These are phyloP conservation scores for Discoglossus pictus DNA, from an alignment of 2,797 vertebrate species.

Conservation along the genomic window DNA sequence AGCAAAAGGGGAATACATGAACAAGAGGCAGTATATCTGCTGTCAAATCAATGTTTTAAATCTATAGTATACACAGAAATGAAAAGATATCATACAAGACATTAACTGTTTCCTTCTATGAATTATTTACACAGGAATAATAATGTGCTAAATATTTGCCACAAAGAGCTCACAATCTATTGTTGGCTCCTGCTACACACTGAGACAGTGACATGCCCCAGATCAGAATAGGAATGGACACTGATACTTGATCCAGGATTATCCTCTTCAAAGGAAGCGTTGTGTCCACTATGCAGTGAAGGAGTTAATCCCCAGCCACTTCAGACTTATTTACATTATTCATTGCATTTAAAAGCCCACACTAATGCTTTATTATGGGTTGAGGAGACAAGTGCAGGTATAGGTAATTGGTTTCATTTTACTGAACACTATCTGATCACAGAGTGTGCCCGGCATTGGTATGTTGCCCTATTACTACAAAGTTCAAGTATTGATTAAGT, in stretches of 20 bases:
- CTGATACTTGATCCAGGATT: constrained; percentile 41
- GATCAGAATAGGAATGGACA: constrained; percentile 27
- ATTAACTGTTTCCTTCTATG: too few relatives aligned
- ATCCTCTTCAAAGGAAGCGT: constrained; percentile 36
- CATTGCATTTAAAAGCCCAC: constrained; percentile 1
- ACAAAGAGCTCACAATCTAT: too few relatives aligned
- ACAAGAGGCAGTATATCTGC: too few relatives aligned
- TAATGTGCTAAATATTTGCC: too few relatives aligned
- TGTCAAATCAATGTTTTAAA: too few relatives aligned
- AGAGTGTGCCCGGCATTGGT: constrained; percentile 4
- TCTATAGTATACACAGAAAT: too few relatives aligned
- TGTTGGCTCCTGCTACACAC: constrained; percentile 19
- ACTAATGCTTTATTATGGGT: constrained; percentile 20
- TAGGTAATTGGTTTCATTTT: constrained; percentile 7
- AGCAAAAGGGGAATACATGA: too few relatives aligned
- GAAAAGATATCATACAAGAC: too few relatives aligned
- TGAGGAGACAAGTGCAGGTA: constrained; percentile 16
- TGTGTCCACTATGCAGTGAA: constrained; percentile 15
- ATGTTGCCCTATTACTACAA: constrained; percentile 13
- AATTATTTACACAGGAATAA: too few relatives aligned
- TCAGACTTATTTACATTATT: constrained; percentile 12
- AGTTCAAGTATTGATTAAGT: constrained; percentile 38
- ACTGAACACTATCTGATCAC: constrained; percentile 8
- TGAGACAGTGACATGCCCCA: constrained; percentile 29
- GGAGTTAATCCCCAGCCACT: constrained; percentile 3